A percentile compares a stretch with the other conserved stretches of the same genome.
Conservation (phyloP, 2,888 invertebrate species). For the Calliopum simillimum region DNA sequence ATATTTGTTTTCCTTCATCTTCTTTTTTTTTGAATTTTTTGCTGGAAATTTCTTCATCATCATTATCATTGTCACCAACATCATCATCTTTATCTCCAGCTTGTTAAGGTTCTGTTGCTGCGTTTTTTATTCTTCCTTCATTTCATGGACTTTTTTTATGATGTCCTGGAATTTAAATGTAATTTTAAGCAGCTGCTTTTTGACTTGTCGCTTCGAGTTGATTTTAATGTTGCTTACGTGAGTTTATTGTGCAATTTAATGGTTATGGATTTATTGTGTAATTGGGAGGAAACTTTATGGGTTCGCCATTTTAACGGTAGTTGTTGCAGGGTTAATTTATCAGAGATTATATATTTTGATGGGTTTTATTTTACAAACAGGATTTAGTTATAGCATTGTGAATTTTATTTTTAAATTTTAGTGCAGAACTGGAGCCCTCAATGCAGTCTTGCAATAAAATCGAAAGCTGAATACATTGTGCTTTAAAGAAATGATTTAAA, state of each 20-base stretch:
- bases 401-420: no score
- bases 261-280: constrained; percentile 32
- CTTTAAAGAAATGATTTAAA: no score
- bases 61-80: no score
- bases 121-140: constrained; percentile 1
- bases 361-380: no score
- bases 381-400: no score
- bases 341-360: no score
- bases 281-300: constrained; percentile 28
- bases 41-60: constrained; percentile 15
- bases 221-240: constrained; percentile 32
- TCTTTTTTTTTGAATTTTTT: background rate
- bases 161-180: constrained; percentile 32
- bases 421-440: no score
- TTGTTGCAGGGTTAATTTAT: background rate
- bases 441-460: no score
- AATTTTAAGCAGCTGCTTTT: constrained; percentile 23
- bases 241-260: constrained; percentile 20
- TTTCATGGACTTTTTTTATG: constrained; percentile 14
- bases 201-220: constrained; percentile 19
- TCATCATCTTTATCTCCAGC: background rate
- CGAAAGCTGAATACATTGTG: no score
- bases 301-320: constrained; percentile 3
- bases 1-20: background rate
- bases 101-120: no score